phyloP scores from a whole-genome alignment of 1,140 invertebrate genomes.

The Drosophila virilis region DNA sequence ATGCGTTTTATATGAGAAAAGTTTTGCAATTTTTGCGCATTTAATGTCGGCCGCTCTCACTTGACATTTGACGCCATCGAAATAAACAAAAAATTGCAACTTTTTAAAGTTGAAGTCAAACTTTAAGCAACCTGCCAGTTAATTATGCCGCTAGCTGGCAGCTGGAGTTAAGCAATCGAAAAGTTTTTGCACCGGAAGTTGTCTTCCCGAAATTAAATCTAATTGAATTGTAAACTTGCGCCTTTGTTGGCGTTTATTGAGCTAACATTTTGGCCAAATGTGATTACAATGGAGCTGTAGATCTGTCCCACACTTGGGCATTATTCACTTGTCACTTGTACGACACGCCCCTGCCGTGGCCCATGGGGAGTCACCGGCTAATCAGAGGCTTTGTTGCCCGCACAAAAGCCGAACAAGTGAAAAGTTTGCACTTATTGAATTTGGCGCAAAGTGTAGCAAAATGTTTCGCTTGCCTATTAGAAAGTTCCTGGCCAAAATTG shows the following conservation, averaged over 20 bases:
- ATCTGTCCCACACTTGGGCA: conserved; percentile 21
- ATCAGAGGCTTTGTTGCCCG: conserved; percentile 40
- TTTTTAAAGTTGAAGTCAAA: conserved; percentile 1
- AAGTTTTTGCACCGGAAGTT: conserved; percentile 26
- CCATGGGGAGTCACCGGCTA: conserved; percentile 18
- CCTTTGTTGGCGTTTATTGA: conserved; percentile 41
- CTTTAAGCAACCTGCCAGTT: conserved; percentile 23
- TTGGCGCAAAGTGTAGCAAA: conserved; percentile 37
- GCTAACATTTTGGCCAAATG: conserved; percentile 44
- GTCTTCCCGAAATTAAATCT: conserved; percentile 39
- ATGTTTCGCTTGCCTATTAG: conserved; percentile 34
- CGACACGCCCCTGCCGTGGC: conserved; percentile 13
- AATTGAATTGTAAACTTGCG: conserved; percentile 51
- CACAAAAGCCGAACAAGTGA: conserved; percentile 12
- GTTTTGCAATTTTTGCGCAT: conserved; percentile 54
- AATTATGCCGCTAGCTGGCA: conserved; percentile 24
- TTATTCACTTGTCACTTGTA: conserved; percentile 48
- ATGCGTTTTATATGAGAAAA: conserved; percentile 57
- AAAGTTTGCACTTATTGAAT: conserved; percentile 54
- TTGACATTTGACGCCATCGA: conserved; percentile 23
- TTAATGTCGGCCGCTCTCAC: conserved; percentile 23
- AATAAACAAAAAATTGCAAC: background rate
- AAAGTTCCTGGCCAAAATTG: conserved; percentile 40
- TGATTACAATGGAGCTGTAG: conserved; percentile 31
- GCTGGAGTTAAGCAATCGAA: conserved; percentile 7